Evolutionary conservation across 2,113 vertebrate genomes (phyloP).

Genomic region (Plecotus auritus): DNA sequence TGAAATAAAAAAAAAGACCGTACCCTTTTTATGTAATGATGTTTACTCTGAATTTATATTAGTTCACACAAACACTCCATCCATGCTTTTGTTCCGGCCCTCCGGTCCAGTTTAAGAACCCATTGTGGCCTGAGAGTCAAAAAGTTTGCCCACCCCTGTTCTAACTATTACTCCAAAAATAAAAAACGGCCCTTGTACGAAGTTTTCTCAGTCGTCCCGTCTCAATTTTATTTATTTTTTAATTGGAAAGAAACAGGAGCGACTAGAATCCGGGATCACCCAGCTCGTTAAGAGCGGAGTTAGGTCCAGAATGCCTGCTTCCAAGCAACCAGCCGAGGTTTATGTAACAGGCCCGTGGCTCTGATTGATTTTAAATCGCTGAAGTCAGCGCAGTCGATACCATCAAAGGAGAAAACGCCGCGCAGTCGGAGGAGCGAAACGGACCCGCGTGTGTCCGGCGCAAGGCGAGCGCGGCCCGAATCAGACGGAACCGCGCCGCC

Average conservation of each 20-base stretch:
- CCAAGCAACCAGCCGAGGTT: slow-evolving; percentile 24
- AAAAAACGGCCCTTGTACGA: background rate
- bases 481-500: background rate
- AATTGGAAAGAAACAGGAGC: background rate
- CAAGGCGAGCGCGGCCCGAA: background rate
- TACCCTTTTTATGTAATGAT: too few relatives aligned
- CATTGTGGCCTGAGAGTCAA: too few relatives aligned
- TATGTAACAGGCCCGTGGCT: slow-evolving; percentile 19
- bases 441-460: background rate
- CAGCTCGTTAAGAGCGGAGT: background rate
- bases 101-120: too few relatives aligned
- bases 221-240: background rate
- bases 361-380: slow-evolving; percentile 44
- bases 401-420: slow-evolving; percentile 23
- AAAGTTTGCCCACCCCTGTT: too few relatives aligned
- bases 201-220: background rate
- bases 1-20: too few relatives aligned
- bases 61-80: too few relatives aligned
- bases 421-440: background rate
- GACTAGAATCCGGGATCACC: background rate
- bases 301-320: background rate
- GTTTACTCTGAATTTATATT: too few relatives aligned
- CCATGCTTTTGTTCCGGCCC: too few relatives aligned
- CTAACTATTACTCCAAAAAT: slow-evolving; percentile 21
- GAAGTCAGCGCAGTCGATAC: slow-evolving; percentile 42